Evolutionary conservation across 2,113 vertebrate species (phyloP), one percentile per base, ranked within the genome.

Genomic region (Rhodinocichla rosea): DNA sequence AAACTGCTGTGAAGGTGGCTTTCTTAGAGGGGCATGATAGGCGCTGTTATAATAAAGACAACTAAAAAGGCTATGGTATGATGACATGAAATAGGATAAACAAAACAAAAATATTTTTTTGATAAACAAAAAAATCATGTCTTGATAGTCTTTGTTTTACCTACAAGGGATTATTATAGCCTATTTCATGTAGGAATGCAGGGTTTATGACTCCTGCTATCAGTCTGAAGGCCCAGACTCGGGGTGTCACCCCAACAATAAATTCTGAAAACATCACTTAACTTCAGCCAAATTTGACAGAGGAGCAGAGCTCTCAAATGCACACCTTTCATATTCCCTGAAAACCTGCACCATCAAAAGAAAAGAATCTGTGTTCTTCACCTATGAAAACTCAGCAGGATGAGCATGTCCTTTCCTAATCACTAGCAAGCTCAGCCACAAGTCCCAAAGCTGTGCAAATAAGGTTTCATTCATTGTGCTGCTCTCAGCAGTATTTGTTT

Each of bases 401-500:
- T 87, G 39, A 89, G 27, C 12, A 2, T 11, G 44, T 55, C 50
- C 63, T 80, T 94, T 75, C 28, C 13, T 57, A 80, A 74, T 65
- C 56, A 90, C 13, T 28, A 69, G 53, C 40, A 73, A 85, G 53
- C 33, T 80, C 62, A 84, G 67, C 37, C 70, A 73, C n/a, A 53
- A 85, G 70, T 73, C 57, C 84, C 56, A 73, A 64, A 87, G 78
- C 70, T 85, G 67, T 76, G 59, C 37, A 95, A 92, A 92, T 62
- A 83, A 64, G 13, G 39, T 65, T 90, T 88, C 13, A 1, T 57
- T 93, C 59, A 42, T 65, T 80, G 67, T 92, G 88, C 88, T 92
- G 63, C 63, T 88, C 67, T 96, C 92, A 88, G 88, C 71, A 83
- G 42, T 88, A 92, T 94, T 95, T 96, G 88, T 95, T 95, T 94